A percentile compares a stretch with the other conserved stretches of the same genome.
Conservation (phyloP, 2,113 vertebrate genomes). For the Grus americana region DNA sequence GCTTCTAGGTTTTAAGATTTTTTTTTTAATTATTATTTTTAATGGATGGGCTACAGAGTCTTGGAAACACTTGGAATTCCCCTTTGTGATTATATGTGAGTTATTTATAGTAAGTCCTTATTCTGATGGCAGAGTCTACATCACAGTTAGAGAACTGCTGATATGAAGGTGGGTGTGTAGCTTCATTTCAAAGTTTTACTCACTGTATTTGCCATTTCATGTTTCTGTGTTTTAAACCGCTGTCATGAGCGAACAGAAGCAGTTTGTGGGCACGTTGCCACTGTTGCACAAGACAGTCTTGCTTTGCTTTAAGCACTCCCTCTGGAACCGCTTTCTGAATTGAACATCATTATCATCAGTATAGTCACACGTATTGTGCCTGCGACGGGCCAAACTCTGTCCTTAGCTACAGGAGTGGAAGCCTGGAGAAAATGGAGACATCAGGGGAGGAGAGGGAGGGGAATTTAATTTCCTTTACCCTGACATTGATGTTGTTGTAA, state of each 20-base stretch:
- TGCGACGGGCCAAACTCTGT: neutral
- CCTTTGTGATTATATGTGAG: neutral
- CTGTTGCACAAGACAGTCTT: neutral
- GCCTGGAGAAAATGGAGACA: conserved; percentile 16
- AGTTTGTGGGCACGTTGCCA: neutral
- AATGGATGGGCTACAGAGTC: neutral
- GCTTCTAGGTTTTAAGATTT: neutral
- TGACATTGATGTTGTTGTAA: conserved; percentile 51
- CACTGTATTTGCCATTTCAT: neutral
- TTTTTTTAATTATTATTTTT: neutral
- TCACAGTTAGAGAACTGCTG: neutral
- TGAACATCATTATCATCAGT: neutral
- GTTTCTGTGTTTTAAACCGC: neutral
- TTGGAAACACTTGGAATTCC: conserved; percentile 41
- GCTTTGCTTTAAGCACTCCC: neutral
- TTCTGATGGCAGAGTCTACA: neutral
- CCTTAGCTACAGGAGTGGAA: neutral
- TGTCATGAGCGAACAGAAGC: neutral
- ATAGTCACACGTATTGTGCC: neutral
- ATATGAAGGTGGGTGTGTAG: neutral
- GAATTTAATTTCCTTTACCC: conserved; percentile 54
- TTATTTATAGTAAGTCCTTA: conserved; percentile 45
- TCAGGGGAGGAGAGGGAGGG: neutral
- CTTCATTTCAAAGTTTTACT: neutral
- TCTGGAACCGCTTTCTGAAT: neutral